These are phyloP conservation scores for Oreochromis tanganicae DNA, from an alignment of 2,113 vertebrate genomes.

Conservation along the genomic window DNA sequence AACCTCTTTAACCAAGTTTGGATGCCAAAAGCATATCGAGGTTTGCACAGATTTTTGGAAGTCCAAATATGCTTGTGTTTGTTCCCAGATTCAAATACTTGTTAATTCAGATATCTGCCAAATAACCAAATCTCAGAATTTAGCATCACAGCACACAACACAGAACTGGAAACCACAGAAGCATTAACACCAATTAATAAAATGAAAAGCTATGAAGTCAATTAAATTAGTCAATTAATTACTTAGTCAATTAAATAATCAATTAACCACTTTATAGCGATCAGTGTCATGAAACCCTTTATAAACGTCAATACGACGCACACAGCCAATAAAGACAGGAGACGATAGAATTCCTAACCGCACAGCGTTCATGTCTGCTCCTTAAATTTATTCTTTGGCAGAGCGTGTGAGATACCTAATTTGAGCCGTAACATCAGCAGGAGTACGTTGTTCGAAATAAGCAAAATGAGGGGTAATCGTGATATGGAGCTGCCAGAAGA, in stretches of 20 bases:
- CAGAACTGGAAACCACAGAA: not conserved
- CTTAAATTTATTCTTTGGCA: not conserved
- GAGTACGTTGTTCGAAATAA: not conserved
- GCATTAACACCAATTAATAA: not conserved
- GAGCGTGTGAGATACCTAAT: not conserved
- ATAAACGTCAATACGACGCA: not conserved
- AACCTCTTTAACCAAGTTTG: slow-evolving; percentile 33
- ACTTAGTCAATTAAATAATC: not conserved
- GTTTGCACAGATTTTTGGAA: not conserved
- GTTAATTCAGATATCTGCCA: not conserved
- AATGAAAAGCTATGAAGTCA: not conserved
- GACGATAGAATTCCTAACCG: not conserved
- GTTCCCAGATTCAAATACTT: not conserved
- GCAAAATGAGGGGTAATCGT: not conserved
- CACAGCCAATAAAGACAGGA: not conserved
- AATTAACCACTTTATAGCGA: not conserved
- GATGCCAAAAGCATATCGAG: not conserved
- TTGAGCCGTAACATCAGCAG: not conserved
- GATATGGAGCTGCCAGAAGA: slow-evolving; percentile 65
- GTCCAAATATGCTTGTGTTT: not conserved
- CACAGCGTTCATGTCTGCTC: not conserved
- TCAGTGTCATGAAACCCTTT: not conserved
- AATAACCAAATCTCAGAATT: not conserved
- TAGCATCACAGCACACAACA: not conserved
- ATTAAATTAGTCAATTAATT: not conserved